These are phyloP conservation scores for Electrona antarctica DNA, from an alignment of 2,113 vertebrate genomes.

Conservation along the genomic window DNA sequence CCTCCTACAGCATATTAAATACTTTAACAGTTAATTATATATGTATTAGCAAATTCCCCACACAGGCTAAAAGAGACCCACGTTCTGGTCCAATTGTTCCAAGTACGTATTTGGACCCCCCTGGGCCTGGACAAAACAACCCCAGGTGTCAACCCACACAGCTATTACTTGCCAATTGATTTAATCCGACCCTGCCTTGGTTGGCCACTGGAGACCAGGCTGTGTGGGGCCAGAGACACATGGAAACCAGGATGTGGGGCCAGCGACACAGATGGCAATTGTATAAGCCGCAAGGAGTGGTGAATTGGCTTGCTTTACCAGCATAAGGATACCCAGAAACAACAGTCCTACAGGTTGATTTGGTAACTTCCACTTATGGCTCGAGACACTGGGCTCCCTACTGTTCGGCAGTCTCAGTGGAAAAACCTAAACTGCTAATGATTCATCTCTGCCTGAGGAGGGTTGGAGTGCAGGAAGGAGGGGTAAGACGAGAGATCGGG, in stretches of 20 bases:
- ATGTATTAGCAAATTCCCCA: no score
- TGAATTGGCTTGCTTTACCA: neutral
- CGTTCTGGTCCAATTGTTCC: neutral
- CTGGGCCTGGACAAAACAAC: neutral
- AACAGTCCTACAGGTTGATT: neutral
- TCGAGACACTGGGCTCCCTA: neutral
- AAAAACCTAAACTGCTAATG: slow-evolving; percentile 43
- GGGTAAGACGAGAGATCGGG: slow-evolving; percentile 38
- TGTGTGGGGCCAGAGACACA: neutral
- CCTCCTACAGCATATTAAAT: neutral
- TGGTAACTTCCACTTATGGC: neutral
- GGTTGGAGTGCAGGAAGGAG: slow-evolving; percentile 9
- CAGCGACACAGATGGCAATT: slow-evolving; percentile 4
- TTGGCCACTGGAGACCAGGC: slow-evolving; percentile 1
- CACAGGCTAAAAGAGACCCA: no score
- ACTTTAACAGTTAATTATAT: no score
- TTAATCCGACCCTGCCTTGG: neutral
- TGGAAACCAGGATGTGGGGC: neutral
- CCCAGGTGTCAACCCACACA: slow-evolving; percentile 1
- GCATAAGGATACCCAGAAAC: neutral
- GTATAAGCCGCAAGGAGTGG: neutral
- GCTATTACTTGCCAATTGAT: slow-evolving; percentile 14
- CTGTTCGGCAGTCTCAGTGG: neutral
- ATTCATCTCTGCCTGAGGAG: slow-evolving; percentile 36
- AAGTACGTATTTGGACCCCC: neutral